Evolutionary conservation across 2,113 vertebrate species (phyloP).

Genomic region (Corydoras maculifer): DNA sequence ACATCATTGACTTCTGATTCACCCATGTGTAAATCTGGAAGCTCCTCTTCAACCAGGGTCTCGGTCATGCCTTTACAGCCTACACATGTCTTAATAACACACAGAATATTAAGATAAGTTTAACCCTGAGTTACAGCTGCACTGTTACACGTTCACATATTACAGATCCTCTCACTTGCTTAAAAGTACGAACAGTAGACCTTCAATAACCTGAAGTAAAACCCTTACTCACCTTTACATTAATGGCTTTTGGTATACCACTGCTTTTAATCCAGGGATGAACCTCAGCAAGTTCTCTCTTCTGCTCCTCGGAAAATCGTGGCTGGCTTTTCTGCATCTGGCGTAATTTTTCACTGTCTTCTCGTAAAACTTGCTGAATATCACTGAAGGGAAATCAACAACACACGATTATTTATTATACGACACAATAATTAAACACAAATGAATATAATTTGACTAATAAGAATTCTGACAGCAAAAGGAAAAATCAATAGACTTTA

Average conservation of each 20-base stretch:
- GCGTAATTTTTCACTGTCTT: conserved; percentile 79
- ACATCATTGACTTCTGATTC: conserved; percentile 58
- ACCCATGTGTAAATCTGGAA: conserved; percentile 64
- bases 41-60: conserved; percentile 55
- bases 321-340: conserved; percentile 81
- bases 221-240: conserved; percentile 64
- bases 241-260: conserved; percentile 72
- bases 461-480: no score
- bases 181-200: no score
- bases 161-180: no score
- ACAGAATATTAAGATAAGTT: not conserved
- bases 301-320: conserved; percentile 78
- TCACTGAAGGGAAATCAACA: conserved; percentile 49
- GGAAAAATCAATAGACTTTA: no score
- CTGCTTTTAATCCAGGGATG: conserved; percentile 84
- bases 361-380: conserved; percentile 68
- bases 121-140: no score
- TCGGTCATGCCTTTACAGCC: conserved; percentile 68
- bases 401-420: not conserved
- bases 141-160: no score
- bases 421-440: not conserved
- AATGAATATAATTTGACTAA: not conserved
- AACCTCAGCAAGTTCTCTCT: conserved; percentile 77
- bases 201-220: no score
- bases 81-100: conserved; percentile 69